Conservation (phyloP, 2,797 vertebrate species). For the Argya squamiceps region DNA sequence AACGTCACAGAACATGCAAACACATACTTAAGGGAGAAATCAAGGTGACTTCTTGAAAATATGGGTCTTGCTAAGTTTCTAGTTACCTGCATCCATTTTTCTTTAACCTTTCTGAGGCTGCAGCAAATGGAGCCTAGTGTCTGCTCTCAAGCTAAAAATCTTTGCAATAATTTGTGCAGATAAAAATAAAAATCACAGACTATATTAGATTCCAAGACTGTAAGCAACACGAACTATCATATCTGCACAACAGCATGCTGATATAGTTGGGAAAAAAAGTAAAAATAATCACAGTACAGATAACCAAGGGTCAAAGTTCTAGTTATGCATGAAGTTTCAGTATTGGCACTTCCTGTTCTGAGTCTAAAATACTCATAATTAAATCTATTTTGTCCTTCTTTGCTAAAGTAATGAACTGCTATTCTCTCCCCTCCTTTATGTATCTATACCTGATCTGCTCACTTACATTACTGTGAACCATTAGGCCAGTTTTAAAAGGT, state of each 20-base stretch:
- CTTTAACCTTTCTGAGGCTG: background rate
- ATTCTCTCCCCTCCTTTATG: accelerated
- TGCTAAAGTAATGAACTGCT: background rate
- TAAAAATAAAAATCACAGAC: background rate
- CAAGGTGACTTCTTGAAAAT: background rate
- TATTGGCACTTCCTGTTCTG: background rate
- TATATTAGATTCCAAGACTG: background rate
- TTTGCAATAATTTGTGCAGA: background rate
- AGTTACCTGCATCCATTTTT: background rate
- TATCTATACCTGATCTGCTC: background rate
- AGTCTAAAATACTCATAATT: background rate
- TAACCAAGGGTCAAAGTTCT: constrained; percentile 53
- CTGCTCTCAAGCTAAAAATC: background rate
- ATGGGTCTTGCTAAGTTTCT: background rate
- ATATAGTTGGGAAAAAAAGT: background rate
- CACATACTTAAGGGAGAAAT: background rate
- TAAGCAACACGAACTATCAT: background rate
- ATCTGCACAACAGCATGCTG: background rate
- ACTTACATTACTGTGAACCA: background rate
- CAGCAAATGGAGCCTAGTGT: background rate
- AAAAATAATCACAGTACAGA: background rate
- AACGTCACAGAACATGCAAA: background rate
- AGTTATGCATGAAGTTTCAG: background rate
- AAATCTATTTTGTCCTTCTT: background rate
- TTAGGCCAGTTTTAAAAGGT: background rate